Percentiles rank a stretch among this genome's conserved stretches.
These are phyloP conservation scores for Gallinago solitaria DNA, from an alignment of 2,797 vertebrate species.

Conservation along the genomic window DNA sequence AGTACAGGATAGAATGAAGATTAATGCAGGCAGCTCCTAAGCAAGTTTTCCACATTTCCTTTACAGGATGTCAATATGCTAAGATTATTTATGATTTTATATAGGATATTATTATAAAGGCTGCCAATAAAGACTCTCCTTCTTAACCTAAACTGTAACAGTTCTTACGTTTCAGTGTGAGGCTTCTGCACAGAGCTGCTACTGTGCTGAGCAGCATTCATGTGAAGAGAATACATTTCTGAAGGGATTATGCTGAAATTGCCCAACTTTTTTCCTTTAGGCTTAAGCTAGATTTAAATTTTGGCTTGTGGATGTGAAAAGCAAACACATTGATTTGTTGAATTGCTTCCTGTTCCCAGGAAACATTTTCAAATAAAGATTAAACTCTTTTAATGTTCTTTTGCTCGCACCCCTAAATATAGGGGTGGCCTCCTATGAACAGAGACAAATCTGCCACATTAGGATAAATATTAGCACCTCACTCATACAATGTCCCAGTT, in stretches of 20 bases:
- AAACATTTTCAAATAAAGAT: slow-evolving; percentile 4
- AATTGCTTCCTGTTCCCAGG: slow-evolving; percentile 36
- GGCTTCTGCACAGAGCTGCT: slow-evolving; percentile 32
- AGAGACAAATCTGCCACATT: not conserved
- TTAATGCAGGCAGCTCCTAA: slow-evolving; percentile 34
- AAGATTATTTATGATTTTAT: slow-evolving; percentile 35
- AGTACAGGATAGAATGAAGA: slow-evolving; percentile 60
- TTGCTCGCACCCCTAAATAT: not conserved
- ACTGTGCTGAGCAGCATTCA: slow-evolving; percentile 16
- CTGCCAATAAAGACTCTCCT: not conserved
- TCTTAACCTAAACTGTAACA: not conserved
- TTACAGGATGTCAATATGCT: slow-evolving; percentile 49
- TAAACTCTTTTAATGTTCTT: not conserved
- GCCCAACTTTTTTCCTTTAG: slow-evolving; percentile 54
- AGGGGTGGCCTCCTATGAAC: not conserved
- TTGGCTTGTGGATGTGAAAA: slow-evolving; percentile 54
- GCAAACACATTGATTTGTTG: not conserved
- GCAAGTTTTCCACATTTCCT: slow-evolving; percentile 47
- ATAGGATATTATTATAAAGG: slow-evolving; percentile 34
- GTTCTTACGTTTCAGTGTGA: not conserved
- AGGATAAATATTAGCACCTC: slow-evolving; percentile 46
- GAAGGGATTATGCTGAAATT: slow-evolving; percentile 55
- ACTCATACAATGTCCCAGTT: not conserved
- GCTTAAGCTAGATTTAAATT: slow-evolving; percentile 57
- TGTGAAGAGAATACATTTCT: slow-evolving; percentile 59